phyloP scores from a whole-genome alignment of 2,888 invertebrate species.

The Agrochola macilenta region DNA sequence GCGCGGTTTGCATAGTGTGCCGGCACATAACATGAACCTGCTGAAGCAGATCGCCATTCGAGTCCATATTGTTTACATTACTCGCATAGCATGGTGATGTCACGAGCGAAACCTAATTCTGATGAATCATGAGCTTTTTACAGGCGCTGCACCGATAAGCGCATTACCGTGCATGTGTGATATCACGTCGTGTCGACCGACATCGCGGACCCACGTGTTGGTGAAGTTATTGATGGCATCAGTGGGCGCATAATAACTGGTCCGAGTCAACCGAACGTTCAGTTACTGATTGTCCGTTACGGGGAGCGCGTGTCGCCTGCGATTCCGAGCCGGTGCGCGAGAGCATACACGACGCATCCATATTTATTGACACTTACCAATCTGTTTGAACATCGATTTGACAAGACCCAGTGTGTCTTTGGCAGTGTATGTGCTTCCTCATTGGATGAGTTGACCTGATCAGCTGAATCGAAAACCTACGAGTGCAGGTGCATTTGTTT shows the following conservation, averaged over 20 bases:
- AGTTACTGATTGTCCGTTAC: conserved; percentile 87
- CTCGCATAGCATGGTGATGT: conserved; percentile 84
- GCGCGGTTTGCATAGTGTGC: conserved; percentile 40
- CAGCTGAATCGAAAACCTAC: conserved; percentile 77
- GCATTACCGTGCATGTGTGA: conserved; percentile 80
- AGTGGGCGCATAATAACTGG: conserved; percentile 90
- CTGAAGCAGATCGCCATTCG: conserved; percentile 60
- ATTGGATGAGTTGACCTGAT: conserved; percentile 78
- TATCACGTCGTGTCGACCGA: conserved; percentile 74
- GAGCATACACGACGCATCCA: conserved; percentile 81
- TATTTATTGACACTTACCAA: conserved; percentile 74
- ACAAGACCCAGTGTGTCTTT: conserved; percentile 78
- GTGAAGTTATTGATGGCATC: conserved; percentile 86
- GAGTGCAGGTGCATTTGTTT: conserved; percentile 87
- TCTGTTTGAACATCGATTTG: conserved; percentile 72
- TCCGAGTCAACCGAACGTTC: conserved; percentile 83
- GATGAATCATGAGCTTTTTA: conserved; percentile 89
- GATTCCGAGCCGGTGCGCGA: conserved; percentile 80
- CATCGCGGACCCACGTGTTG: conserved; percentile 86
- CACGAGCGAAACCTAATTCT: conserved; percentile 85
- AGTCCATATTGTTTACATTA: conserved; percentile 77
- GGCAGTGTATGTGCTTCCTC: conserved; percentile 80
- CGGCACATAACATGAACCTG: conserved; percentile 55
- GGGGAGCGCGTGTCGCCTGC: conserved; percentile 83
- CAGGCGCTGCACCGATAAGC: conserved; percentile 88